Conservation (phyloP, 2,113 vertebrate species). For the Cranoglanis bouderius region DNA sequence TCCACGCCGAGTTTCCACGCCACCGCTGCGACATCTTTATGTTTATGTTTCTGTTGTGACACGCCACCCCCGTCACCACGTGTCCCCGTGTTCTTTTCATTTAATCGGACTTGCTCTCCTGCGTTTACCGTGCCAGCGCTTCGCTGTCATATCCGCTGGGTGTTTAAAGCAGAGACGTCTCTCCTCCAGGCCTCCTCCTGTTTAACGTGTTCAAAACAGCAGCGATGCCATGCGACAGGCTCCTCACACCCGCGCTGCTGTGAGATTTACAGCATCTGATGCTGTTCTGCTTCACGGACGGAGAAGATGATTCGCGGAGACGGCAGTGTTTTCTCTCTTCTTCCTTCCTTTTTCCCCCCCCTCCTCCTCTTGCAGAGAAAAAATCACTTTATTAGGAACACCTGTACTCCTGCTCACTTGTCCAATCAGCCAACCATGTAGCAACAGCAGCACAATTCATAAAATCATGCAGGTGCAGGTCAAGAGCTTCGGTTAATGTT, state of each 20-base stretch:
- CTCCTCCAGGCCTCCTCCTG: constrained; percentile 54
- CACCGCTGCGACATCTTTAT: background rate
- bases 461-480: background rate
- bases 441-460: background rate
- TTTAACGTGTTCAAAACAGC: constrained; percentile 55
- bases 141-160: constrained; percentile 72
- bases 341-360: background rate
- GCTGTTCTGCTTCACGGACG: constrained; percentile 23
- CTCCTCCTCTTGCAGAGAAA: background rate
- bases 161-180: constrained; percentile 62
- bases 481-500: background rate
- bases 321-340: constrained; percentile 49
- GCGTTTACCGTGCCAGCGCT: constrained; percentile 62
- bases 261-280: constrained; percentile 57
- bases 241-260: constrained; percentile 35
- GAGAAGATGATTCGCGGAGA: constrained; percentile 52
- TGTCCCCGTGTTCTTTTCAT: background rate
- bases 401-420: background rate
- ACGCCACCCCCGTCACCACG: background rate
- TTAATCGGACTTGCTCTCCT: constrained; percentile 39
- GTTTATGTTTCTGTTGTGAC: constrained; percentile 19
- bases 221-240: constrained; percentile 54
- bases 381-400: background rate
- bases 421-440: background rate
- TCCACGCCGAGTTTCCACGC: background rate